Conservation (phyloP, 2,113 vertebrate species). For the Polypterus bichir region DNA sequence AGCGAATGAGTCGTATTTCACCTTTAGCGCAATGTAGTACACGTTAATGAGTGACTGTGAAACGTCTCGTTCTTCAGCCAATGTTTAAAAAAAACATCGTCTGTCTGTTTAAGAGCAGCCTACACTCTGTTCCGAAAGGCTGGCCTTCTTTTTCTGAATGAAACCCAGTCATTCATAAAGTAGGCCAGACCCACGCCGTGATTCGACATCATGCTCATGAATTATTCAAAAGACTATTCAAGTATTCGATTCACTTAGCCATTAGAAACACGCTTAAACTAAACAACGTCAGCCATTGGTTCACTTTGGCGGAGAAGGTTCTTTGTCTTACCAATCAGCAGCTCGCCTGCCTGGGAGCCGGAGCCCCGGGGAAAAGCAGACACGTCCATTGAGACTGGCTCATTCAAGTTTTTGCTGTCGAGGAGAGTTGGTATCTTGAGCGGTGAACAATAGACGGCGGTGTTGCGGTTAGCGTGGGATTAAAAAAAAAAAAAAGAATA, state of each 20-base stretch:
- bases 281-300: conserved; percentile 31
- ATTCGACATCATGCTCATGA: conserved; percentile 34
- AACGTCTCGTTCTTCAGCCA: no score
- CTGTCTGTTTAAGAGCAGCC: conserved; percentile 43
- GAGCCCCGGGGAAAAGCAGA: conserved; percentile 31
- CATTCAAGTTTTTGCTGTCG: conserved; percentile 51
- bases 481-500: conserved; percentile 22
- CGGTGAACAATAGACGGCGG: conserved; percentile 8
- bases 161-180: conserved; percentile 67
- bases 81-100: background rate
- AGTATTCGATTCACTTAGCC: no score
- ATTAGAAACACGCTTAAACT: no score
- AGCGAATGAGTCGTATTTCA: no score
- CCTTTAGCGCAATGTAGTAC: no score
- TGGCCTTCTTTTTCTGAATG: conserved; percentile 45
- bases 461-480: conserved; percentile 30
- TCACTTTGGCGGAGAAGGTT: conserved; percentile 20
- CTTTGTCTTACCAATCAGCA: conserved; percentile 27
- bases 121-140: conserved; percentile 21
- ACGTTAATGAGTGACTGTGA: no score
- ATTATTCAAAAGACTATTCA: conserved; percentile 23
- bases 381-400: conserved; percentile 39
- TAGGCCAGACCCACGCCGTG: conserved; percentile 26
- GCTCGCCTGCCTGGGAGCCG: conserved; percentile 10
- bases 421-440: conserved; percentile 17